Evolutionary conservation across 2,888 invertebrate species (phyloP).

Genomic region (Cabera pusaria): DNA sequence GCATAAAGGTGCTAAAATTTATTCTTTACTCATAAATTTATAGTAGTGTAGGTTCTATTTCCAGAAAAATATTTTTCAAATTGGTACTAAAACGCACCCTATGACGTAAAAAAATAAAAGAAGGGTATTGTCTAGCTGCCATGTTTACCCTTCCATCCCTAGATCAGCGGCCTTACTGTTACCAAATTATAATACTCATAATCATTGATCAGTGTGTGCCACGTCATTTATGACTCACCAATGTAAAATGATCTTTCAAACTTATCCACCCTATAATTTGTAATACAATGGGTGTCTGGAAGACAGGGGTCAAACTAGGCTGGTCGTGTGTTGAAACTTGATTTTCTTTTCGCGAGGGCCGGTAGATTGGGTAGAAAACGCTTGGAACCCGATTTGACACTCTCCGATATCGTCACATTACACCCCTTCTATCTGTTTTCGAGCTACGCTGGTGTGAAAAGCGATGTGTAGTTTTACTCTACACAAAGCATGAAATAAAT

Average conservation of each 20-base stretch:
- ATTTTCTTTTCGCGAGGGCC: constrained; percentile 58
- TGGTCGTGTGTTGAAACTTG: constrained; percentile 44
- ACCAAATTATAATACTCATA: constrained; percentile 29
- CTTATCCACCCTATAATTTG: constrained; percentile 11
- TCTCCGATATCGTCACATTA: constrained; percentile 63
- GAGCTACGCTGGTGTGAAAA: constrained; percentile 36
- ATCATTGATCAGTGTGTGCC: constrained; percentile 21
- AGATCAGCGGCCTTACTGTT: constrained; percentile 6
- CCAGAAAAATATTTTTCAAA: too few species aligned
- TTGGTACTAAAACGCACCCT: neutral
- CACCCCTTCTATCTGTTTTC: constrained; percentile 49
- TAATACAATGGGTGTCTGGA: constrained; percentile 16
- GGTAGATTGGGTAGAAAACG: constrained; percentile 64
- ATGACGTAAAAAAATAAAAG: constrained; percentile 10
- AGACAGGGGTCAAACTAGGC: constrained; percentile 36
- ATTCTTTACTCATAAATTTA: too few species aligned
- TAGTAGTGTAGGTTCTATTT: too few species aligned
- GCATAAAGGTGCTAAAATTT: too few species aligned
- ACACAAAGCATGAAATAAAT: too few species aligned
- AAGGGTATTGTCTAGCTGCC: constrained; percentile 2
- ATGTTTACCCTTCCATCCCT: constrained; percentile 6
- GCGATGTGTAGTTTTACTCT: too few species aligned
- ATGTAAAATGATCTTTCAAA: constrained; percentile 4
- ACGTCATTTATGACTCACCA: constrained; percentile 7
- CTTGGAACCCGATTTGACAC: constrained; percentile 68